A percentile compares a stretch with the other conserved stretches of the same genome.
Conservation (phyloP, 1,140 invertebrate genomes). For the Lerema accius region DNA sequence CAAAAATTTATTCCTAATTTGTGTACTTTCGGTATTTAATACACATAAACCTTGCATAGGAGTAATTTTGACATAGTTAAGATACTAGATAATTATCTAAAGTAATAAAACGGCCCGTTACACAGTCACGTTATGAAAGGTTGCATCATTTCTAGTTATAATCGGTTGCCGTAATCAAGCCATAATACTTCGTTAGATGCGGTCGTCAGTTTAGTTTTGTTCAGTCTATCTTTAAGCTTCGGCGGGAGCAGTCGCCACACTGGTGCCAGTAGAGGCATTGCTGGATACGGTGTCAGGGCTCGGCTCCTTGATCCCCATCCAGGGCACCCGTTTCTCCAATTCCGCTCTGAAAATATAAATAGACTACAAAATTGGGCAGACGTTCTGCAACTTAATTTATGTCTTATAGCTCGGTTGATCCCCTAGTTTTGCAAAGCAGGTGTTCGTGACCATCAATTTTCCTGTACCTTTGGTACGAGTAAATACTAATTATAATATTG, state of each 20-base stretch:
- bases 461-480: too few relatives aligned
- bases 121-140: not conserved
- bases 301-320: slow-evolving; percentile 87
- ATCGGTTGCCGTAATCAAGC: slow-evolving; percentile 20
- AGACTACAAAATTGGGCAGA: too few relatives aligned
- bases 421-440: too few relatives aligned
- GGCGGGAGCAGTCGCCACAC: slow-evolving; percentile 50
- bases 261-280: slow-evolving; percentile 63
- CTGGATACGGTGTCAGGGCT: slow-evolving; percentile 65
- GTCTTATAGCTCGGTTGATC: too few relatives aligned
- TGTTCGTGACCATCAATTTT: too few relatives aligned
- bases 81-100: slow-evolving; percentile 8
- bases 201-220: slow-evolving; percentile 19
- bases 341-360: slow-evolving; percentile 49
- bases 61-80: too few relatives aligned
- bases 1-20: too few relatives aligned
- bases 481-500: too few relatives aligned
- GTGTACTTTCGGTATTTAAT: too few relatives aligned
- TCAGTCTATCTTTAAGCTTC: slow-evolving; percentile 50
- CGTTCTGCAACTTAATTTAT: too few relatives aligned
- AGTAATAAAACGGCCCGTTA: too few relatives aligned
- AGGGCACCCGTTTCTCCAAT: slow-evolving; percentile 87
- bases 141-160: slow-evolving; percentile 25
- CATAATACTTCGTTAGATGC: not conserved
- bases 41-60: too few relatives aligned